Evolutionary conservation across 2,888 invertebrate genomes (phyloP).

Genomic region (Limnephilus lunatus): DNA sequence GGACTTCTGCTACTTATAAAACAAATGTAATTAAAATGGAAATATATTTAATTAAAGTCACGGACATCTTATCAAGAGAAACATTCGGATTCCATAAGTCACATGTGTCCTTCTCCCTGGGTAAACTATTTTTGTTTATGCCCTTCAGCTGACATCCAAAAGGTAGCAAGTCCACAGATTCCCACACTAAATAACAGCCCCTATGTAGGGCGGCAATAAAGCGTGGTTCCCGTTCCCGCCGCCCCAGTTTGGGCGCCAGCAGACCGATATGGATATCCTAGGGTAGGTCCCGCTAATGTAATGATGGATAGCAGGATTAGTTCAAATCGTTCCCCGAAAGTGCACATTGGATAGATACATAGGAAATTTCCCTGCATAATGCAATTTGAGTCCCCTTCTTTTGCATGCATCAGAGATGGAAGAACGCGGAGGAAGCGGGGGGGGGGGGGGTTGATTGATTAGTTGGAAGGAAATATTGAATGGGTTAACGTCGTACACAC

Average conservation of each 20-base stretch:
- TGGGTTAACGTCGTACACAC: constrained; percentile 61
- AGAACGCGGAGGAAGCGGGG: constrained; percentile 46
- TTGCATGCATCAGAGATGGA: constrained; percentile 45
- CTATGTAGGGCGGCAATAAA: constrained; percentile 52
- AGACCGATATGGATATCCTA: constrained; percentile 47
- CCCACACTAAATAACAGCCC: constrained; percentile 38
- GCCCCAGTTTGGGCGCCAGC: background rate
- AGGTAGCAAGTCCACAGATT: constrained; percentile 44
- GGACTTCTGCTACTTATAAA: background rate
- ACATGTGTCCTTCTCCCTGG: constrained; percentile 64
- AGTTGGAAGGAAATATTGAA: constrained; percentile 64
- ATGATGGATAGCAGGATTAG: constrained; percentile 67
- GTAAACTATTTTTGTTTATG: constrained; percentile 66
- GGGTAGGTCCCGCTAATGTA: constrained; percentile 65
- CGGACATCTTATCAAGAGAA: constrained; percentile 48
- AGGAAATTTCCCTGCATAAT: constrained; percentile 67
- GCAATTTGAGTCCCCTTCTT: constrained; percentile 64
- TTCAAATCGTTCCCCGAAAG: constrained; percentile 66
- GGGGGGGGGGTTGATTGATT: constrained; percentile 64
- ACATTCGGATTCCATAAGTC: constrained; percentile 62
- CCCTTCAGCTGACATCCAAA: constrained; percentile 31
- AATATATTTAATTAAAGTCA: constrained; percentile 41
- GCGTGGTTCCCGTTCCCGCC: constrained; percentile 24
- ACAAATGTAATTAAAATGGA: background rate
- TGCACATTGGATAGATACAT: constrained; percentile 66